phyloP scores from a whole-genome alignment of 2,113 vertebrate genomes.

The Tachysurus fulvidraco region DNA sequence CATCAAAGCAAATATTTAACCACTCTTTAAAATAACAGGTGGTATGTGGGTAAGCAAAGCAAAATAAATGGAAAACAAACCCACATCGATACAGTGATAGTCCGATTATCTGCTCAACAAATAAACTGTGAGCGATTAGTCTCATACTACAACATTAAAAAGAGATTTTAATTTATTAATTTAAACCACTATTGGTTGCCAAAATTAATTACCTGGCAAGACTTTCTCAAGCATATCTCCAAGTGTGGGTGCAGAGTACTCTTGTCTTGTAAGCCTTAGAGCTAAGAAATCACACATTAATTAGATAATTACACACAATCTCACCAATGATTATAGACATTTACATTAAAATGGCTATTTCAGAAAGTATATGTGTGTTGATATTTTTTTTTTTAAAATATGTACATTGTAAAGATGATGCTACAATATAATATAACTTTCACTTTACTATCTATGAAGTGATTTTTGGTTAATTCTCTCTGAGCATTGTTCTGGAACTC shows the following conservation, averaged over 20 bases:
- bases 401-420: too few species aligned
- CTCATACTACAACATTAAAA: neutral
- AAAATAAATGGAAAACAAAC: neutral
- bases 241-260: conserved; percentile 95
- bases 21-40: conserved; percentile 29
- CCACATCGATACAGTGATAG: conserved; percentile 1
- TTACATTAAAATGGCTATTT: neutral
- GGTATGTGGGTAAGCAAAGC: conserved; percentile 6
- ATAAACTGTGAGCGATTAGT: neutral
- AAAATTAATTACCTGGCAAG: conserved; percentile 75
- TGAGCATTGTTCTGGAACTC: neutral
- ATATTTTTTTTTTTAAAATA: neutral
- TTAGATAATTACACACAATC: conserved; percentile 26
- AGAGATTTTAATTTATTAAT: neutral
- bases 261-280: conserved; percentile 93
- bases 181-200: conserved; percentile 27
- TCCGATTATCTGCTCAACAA: neutral
- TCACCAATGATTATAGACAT: neutral
- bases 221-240: conserved; percentile 80
- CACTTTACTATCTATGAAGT: neutral
- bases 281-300: conserved; percentile 83
- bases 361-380: too few species aligned
- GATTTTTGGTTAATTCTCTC: neutral
- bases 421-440: neutral
- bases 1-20: neutral